A percentile compares a stretch with the other conserved stretches of the same genome.
These are phyloP conservation scores for Enteromius unitaeniatus DNA, from an alignment of 2,797 vertebrate species.

Conservation along the genomic window DNA sequence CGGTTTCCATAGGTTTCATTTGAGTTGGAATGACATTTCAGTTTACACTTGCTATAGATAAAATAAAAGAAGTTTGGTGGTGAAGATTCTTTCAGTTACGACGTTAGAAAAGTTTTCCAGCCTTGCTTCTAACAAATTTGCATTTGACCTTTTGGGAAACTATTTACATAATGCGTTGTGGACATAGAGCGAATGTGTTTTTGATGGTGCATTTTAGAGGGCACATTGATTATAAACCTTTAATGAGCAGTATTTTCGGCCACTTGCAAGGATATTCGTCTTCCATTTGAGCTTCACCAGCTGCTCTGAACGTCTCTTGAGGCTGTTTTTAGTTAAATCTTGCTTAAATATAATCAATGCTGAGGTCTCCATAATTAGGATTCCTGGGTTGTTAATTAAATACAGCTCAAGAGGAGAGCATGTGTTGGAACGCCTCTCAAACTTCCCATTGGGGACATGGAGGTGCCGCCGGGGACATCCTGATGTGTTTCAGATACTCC, in stretches of 20 bases:
- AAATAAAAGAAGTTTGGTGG: background rate
- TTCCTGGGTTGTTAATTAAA: constrained; percentile 50
- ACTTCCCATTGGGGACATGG: constrained; percentile 6
- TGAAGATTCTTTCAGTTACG: background rate
- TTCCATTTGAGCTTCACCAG: constrained; percentile 34
- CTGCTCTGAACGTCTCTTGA: constrained; percentile 41
- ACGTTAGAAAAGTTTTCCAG: constrained; percentile 8
- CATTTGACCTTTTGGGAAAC: constrained; percentile 51
- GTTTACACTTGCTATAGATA: background rate
- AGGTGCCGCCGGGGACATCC: background rate
- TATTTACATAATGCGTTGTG: constrained; percentile 43
- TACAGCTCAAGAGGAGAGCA: constrained; percentile 15
- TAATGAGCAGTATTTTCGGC: constrained; percentile 41
- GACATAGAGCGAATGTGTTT: constrained; percentile 29
- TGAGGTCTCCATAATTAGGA: constrained; percentile 52
- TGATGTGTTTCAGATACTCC: constrained; percentile 16
- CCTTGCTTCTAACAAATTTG: constrained; percentile 14
- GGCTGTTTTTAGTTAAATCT: constrained; percentile 50
- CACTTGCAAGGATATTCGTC: constrained; percentile 24
- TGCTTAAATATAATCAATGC: constrained; percentile 55
- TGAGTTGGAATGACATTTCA: background rate
- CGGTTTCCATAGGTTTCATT: background rate
- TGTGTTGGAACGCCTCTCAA: constrained; percentile 4
- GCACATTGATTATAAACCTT: constrained; percentile 50
- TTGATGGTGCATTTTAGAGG: constrained; percentile 37